Conservation (phyloP, 2,888 invertebrate genomes). For the Dasysyrphus albostriatus region DNA sequence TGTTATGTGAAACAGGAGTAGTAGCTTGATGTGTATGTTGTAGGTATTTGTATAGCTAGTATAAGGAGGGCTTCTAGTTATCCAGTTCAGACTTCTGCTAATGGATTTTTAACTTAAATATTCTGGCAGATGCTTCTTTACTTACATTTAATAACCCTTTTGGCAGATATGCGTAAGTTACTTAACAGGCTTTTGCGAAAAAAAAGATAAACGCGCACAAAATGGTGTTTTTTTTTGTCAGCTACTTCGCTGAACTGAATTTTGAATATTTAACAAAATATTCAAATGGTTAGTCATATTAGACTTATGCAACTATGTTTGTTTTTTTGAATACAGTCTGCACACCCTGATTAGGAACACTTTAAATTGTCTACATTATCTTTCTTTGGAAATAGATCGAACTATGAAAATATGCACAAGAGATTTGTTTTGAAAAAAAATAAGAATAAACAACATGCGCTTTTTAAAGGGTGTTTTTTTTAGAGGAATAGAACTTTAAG, state of each 20-base stretch:
- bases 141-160: conserved; percentile 9
- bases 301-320: too few species aligned
- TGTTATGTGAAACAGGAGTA: conserved; percentile 28
- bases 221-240: background rate
- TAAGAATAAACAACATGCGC: too few species aligned
- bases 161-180: background rate
- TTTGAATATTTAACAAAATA: background rate
- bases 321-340: too few species aligned
- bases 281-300: too few species aligned
- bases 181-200: conserved; percentile 2
- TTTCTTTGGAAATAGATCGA: too few species aligned
- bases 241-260: background rate
- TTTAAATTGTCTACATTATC: too few species aligned
- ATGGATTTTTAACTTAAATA: conserved; percentile 12
- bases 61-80: conserved; percentile 20
- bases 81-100: conserved; percentile 10
- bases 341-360: too few species aligned
- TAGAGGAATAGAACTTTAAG: too few species aligned
- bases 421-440: too few species aligned
- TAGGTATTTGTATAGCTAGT: background rate
- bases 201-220: background rate
- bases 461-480: too few species aligned
- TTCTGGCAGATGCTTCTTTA: background rate
- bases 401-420: too few species aligned
- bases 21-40: conserved; percentile 21